Evolutionary conservation across 2,113 vertebrate species (phyloP).

Genomic region (Cyprinodon tularosa): DNA sequence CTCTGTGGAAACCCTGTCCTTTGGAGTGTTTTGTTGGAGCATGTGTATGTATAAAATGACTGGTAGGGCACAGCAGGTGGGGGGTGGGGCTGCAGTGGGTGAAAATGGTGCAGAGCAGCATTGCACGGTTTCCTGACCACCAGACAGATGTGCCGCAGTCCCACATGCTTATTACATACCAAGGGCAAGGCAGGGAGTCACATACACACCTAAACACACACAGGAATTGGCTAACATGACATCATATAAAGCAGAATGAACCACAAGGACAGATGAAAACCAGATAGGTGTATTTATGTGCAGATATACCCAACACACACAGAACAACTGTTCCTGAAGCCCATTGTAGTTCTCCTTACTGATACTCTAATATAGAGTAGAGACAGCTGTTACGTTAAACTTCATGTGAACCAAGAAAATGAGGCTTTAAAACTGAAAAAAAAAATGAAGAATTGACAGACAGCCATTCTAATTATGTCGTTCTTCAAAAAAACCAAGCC

Average conservation of each 20-base stretch:
- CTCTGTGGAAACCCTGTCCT: conserved; percentile 56
- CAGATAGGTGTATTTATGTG: conserved; percentile 24
- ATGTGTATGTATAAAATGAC: conserved; percentile 25
- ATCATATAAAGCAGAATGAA: conserved; percentile 48
- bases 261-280: conserved; percentile 54
- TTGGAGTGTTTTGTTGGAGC: conserved; percentile 33
- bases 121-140: conserved; percentile 44
- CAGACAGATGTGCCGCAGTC: conserved; percentile 67
- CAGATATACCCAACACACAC: conserved; percentile 21
- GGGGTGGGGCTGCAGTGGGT: conserved; percentile 53
- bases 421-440: conserved; percentile 8
- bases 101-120: conserved; percentile 59
- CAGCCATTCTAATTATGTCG: conserved; percentile 24
- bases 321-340: conserved; percentile 32
- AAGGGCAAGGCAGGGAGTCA: conserved; percentile 40
- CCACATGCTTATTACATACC: conserved; percentile 61
- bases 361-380: background rate
- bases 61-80: conserved; percentile 55
- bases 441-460: background rate
- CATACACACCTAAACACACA: conserved; percentile 12
- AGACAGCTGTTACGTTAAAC: conserved; percentile 34
- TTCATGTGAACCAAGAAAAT: conserved; percentile 33
- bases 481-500: conserved; percentile 47
- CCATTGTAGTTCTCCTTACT: conserved; percentile 6
- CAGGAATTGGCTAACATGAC: conserved; percentile 30